Conservation (phyloP, 2,797 vertebrate genomes). For the Manis javanica region DNA sequence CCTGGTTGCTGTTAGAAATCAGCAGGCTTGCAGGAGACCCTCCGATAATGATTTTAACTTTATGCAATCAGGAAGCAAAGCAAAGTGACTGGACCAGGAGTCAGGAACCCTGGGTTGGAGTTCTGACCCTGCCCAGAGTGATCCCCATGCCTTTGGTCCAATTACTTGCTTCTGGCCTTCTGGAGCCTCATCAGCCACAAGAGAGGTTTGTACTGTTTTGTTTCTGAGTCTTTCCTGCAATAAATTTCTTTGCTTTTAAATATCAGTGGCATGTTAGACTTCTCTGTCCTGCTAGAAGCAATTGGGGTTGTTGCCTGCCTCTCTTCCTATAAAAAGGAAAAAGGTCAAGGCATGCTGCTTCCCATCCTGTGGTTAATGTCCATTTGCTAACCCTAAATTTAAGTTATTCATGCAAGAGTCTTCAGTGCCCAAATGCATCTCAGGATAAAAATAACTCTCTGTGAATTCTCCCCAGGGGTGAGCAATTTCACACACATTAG, state of each 20-base stretch:
- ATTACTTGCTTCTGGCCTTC: neutral
- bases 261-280: neutral
- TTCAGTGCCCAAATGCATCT: neutral
- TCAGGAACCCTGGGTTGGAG: neutral
- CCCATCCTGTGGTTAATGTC: neutral
- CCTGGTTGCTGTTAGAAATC: neutral
- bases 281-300: neutral
- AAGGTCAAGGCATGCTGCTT: neutral
- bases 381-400: slow-evolving; percentile 11
- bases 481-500: slow-evolving; percentile 30
- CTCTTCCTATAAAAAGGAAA: neutral
- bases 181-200: neutral
- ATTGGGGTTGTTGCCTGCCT: neutral
- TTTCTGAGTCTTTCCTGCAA: neutral
- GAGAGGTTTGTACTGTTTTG: neutral
- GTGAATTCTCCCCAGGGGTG: neutral
- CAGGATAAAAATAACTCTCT: neutral
- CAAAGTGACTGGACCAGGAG: too few relatives aligned
- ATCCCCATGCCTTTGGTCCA: neutral
- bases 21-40: neutral
- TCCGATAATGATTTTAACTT: neutral
- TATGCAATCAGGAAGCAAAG: neutral
- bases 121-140: accelerated
- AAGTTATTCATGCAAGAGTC: neutral
- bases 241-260: neutral